Percentiles rank a stretch among this genome's conserved stretches.
These are phyloP conservation scores for Asarcornis scutulata DNA, from an alignment of 2,113 vertebrate genomes.

Conservation along the genomic window DNA sequence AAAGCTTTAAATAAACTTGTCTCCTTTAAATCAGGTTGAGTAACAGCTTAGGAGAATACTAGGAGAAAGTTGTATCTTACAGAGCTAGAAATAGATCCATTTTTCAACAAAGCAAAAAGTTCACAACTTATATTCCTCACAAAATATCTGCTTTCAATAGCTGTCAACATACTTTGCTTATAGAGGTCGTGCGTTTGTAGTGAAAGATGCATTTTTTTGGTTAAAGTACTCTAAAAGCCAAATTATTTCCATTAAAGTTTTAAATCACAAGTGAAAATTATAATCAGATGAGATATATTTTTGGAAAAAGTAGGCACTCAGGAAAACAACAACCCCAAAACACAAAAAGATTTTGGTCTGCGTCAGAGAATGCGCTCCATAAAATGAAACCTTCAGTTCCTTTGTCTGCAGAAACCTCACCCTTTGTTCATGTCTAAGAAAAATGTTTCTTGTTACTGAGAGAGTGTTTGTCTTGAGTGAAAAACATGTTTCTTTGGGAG, in stretches of 20 bases:
- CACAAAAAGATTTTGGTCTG: background rate
- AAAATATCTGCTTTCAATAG: conserved; percentile 38
- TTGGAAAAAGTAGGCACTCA: background rate
- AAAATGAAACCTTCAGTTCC: background rate
- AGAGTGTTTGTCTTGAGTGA: conserved; percentile 3
- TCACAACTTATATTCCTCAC: background rate
- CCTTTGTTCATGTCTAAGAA: conserved; percentile 37
- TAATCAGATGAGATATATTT: background rate
- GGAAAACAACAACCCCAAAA: background rate
- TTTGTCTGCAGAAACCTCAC: conserved; percentile 56
- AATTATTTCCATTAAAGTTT: background rate
- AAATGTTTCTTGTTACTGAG: conserved; percentile 58
- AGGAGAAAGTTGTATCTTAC: background rate
- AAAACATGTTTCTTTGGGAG: conserved; percentile 35
- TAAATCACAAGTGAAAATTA: background rate
- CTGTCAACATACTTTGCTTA: conserved; percentile 14
- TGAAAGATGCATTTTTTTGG: background rate
- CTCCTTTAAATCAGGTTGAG: background rate
- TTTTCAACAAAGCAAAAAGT: background rate
- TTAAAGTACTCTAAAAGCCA: background rate
- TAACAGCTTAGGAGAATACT: background rate
- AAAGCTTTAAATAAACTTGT: background rate
- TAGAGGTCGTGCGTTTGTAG: conserved; percentile 29
- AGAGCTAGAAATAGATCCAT: background rate
- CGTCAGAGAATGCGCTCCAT: background rate